A percentile compares a stretch with the other conserved stretches of the same genome.
Evolutionary conservation across 1,140 invertebrate genomes (phyloP).

Genomic region (Zaprionus lachaisei): DNA sequence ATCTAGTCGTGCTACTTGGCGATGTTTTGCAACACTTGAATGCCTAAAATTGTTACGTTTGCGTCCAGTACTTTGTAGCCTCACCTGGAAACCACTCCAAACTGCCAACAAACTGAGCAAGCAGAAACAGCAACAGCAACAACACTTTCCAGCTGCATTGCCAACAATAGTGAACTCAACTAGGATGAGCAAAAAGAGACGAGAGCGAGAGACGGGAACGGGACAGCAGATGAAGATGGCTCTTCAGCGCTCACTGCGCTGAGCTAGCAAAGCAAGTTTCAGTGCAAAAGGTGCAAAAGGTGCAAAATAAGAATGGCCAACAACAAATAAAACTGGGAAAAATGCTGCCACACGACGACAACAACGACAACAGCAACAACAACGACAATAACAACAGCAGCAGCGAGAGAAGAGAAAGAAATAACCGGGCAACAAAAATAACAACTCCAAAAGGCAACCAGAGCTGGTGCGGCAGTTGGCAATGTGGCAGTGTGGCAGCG

Average conservation of each 20-base stretch:
- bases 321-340: conserved; percentile 40
- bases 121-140: conserved; percentile 7
- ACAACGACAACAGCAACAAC: conserved; percentile 32
- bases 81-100: conserved; percentile 33
- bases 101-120: conserved; percentile 44
- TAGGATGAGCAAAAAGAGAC: background rate
- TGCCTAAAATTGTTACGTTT: conserved; percentile 37
- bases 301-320: conserved; percentile 48
- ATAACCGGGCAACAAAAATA: conserved; percentile 13
- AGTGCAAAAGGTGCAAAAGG: conserved; percentile 53
- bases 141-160: conserved; percentile 21
- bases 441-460: conserved; percentile 29
- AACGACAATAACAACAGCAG: background rate
- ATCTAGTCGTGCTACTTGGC: conserved; percentile 19
- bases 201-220: background rate
- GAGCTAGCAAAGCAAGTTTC: conserved; percentile 23
- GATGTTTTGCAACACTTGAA: conserved; percentile 16
- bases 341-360: conserved; percentile 20
- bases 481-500: conserved; percentile 15
- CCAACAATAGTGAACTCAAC: conserved; percentile 33
- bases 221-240: conserved; percentile 14
- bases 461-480: conserved; percentile 44
- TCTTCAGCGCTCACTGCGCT: conserved; percentile 14
- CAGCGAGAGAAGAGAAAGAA: conserved; percentile 9
- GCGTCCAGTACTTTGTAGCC: conserved; percentile 24